A percentile compares a stretch with the other conserved stretches of the same genome.
These are phyloP conservation scores for Stenolophus ochropezus DNA, from an alignment of 2,888 invertebrate genomes.

Conservation along the genomic window DNA sequence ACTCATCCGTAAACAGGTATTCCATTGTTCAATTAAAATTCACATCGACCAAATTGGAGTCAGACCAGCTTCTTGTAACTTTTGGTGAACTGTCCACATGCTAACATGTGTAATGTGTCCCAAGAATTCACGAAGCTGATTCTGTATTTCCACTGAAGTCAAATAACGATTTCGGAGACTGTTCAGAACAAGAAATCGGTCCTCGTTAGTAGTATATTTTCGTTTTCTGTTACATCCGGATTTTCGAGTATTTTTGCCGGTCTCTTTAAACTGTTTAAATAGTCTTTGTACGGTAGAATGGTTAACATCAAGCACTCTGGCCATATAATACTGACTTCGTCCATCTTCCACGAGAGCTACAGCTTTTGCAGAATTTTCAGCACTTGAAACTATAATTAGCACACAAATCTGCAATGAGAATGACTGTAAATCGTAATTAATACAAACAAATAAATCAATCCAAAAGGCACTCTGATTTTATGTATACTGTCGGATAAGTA, in stretches of 20 bases:
- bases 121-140: conserved; percentile 61
- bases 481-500: no score
- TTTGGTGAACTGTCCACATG: conserved; percentile 64
- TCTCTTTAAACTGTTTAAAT: no score
- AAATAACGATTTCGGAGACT: background rate
- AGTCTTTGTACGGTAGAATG: background rate
- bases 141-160: conserved; percentile 20
- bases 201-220: background rate
- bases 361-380: background rate
- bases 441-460: no score
- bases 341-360: conserved; percentile 19
- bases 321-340: background rate
- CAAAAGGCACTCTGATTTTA: no score
- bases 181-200: conserved; percentile 13
- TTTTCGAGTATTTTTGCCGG: conserved; percentile 6
- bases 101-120: no score
- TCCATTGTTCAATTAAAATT: no score
- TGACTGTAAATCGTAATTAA: no score
- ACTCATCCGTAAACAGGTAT: no score
- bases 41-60: background rate
- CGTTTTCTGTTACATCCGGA: conserved; percentile 1
- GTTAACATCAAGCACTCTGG: conserved; percentile 2
- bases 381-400: background rate
- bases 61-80: conserved; percentile 62
- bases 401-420: background rate